These are phyloP conservation scores for Gymnogyps californianus DNA, from an alignment of 2,113 vertebrate genomes.

Conservation along the genomic window DNA sequence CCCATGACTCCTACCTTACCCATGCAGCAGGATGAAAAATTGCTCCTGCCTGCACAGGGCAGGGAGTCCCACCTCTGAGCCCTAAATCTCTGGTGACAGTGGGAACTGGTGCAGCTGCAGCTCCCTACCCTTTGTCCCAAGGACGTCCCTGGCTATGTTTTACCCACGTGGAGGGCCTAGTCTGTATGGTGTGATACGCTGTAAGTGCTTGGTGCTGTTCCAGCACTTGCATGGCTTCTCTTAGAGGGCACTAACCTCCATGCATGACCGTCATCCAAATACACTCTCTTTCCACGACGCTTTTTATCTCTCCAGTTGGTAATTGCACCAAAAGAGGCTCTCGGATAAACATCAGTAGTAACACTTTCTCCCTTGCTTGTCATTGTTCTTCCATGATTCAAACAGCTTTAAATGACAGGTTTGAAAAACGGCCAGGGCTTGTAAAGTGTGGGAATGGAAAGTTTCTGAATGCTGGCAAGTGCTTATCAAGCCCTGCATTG, in stretches of 20 bases:
- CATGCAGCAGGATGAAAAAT: not conserved
- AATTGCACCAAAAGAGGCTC: constrained; percentile 52
- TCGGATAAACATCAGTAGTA: constrained; percentile 14
- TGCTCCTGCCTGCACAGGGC: not conserved
- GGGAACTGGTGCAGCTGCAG: not conserved
- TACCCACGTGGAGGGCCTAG: not conserved
- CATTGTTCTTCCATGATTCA: constrained; percentile 52
- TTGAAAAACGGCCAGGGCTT: constrained; percentile 9
- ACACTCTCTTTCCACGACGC: not conserved
- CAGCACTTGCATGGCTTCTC: not conserved
- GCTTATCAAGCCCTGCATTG: constrained; percentile 36
- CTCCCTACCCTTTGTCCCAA: not conserved
- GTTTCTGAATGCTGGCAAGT: constrained; percentile 48
- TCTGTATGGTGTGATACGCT: not conserved
- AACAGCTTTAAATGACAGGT: constrained; percentile 27
- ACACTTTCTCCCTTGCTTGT: constrained; percentile 35
- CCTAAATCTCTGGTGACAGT: not conserved
- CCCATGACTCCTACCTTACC: not conserved
- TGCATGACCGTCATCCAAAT: not conserved
- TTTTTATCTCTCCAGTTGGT: not conserved
- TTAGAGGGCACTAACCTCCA: not conserved
- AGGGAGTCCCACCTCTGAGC: not conserved
- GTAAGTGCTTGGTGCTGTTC: not conserved
- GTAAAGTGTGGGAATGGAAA: constrained; percentile 65
- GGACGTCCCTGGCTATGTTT: not conserved